Evolutionary conservation across 2,113 vertebrate genomes (phyloP).

Genomic region (Grallaria varia): DNA sequence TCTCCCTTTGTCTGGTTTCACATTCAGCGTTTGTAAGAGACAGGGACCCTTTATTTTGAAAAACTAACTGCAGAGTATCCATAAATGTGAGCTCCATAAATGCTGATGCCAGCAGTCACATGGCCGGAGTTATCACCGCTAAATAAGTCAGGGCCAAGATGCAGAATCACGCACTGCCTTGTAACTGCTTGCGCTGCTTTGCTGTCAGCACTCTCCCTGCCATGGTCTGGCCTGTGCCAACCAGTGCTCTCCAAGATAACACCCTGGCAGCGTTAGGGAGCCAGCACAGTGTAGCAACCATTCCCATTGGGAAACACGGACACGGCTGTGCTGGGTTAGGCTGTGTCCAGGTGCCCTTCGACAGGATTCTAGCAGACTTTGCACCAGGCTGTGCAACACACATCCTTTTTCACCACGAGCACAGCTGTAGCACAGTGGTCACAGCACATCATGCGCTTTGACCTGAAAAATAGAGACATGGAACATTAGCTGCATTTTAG

Average conservation of each 20-base stretch:
- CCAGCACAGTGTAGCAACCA: not conserved
- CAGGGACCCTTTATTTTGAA: not conserved
- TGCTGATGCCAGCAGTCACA: not conserved
- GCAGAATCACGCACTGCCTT: not conserved
- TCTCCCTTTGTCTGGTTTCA: not conserved
- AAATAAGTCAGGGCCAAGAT: constrained; percentile 27
- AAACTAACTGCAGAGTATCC: not conserved
- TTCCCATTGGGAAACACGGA: not conserved
- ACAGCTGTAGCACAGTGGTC: not conserved
- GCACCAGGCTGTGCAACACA: not conserved
- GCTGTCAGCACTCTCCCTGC: not conserved
- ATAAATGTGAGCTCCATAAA: not conserved
- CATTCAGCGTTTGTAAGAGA: not conserved
- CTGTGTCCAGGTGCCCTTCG: not conserved
- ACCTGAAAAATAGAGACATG: not conserved
- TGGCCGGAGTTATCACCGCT: not conserved
- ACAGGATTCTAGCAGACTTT: not conserved
- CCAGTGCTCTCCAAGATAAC: not conserved
- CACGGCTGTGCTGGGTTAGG: fast-evolving
- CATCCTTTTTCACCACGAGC: not conserved
- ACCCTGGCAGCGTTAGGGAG: not conserved
- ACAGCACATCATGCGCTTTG: not conserved
- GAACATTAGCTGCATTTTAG: not conserved
- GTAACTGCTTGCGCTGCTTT: not conserved
- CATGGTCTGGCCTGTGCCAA: not conserved